phyloP scores from a whole-genome alignment of 1,140 invertebrate genomes.

The Drosophila tropicalis region DNA sequence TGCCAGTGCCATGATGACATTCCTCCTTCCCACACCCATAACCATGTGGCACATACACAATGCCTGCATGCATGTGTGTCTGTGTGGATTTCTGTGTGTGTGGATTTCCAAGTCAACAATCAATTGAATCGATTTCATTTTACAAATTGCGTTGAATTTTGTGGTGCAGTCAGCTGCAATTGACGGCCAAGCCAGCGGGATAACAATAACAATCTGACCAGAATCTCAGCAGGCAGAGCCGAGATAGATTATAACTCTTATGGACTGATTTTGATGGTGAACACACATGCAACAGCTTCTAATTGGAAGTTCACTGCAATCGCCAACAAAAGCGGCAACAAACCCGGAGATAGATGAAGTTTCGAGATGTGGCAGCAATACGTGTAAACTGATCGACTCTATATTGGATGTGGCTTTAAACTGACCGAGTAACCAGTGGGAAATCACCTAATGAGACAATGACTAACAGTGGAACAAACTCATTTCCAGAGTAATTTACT shows the following conservation, averaged over 20 bases:
- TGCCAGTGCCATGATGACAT: slow-evolving; percentile 41
- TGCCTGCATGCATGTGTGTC: slow-evolving; percentile 33
- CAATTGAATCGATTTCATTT: slow-evolving; percentile 82
- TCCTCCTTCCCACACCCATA: slow-evolving; percentile 15
- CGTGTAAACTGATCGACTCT: slow-evolving; percentile 22
- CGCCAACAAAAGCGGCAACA: background rate
- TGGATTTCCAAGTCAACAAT: slow-evolving; percentile 78
- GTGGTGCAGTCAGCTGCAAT: slow-evolving; percentile 80
- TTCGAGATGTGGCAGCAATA: background rate
- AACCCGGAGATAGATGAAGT: slow-evolving; percentile 5
- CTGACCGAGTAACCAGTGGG: background rate
- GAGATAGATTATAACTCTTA: too few species aligned
- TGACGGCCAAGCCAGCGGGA: slow-evolving; percentile 70
- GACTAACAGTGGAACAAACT: too few species aligned
- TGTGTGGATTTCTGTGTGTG: slow-evolving; percentile 38
- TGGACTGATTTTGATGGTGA: background rate
- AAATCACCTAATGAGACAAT: background rate
- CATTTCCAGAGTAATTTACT: too few species aligned
- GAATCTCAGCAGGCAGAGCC: background rate
- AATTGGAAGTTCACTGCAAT: slow-evolving; percentile 63
- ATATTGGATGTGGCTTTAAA: too few species aligned
- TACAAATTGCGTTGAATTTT: slow-evolving; percentile 82
- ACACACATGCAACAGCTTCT: slow-evolving; percentile 66
- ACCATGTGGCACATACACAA: slow-evolving; percentile 35
- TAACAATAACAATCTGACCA: slow-evolving; percentile 67